A percentile compares a stretch with the other conserved stretches of the same genome.
These are phyloP conservation scores for Drosophila recens DNA, from an alignment of 2,888 invertebrate genomes.

Conservation along the genomic window DNA sequence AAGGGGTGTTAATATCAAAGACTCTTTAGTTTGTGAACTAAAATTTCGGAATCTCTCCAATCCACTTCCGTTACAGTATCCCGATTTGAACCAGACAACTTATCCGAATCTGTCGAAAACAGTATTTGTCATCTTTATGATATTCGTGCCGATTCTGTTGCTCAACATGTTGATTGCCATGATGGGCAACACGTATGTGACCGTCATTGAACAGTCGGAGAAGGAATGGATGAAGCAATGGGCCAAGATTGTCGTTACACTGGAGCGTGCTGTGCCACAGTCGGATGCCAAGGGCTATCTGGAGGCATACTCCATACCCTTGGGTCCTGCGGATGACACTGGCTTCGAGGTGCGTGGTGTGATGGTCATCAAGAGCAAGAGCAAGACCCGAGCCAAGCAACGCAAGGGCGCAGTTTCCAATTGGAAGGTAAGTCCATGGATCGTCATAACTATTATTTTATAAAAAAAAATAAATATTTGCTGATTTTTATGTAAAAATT, in stretches of 20 bases:
- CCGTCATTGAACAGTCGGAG: slow-evolving; percentile 98
- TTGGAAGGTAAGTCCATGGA: slow-evolving; percentile 92
- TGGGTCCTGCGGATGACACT: slow-evolving; percentile 94
- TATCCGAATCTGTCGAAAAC: slow-evolving; percentile 97
- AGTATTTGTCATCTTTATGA: slow-evolving; percentile 99
- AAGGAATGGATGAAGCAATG: slow-evolving; percentile 99
- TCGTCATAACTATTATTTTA: no score
- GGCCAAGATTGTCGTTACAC: slow-evolving; percentile 98
- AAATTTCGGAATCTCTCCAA: background rate
- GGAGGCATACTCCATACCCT: slow-evolving; percentile 97
- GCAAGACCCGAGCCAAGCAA: slow-evolving; percentile 97
- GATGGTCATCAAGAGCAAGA: slow-evolving; percentile 99
- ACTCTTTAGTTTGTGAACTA: background rate
- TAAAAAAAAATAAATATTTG: no score
- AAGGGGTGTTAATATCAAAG: background rate
- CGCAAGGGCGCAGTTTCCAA: slow-evolving; percentile 97
- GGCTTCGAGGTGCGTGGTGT: slow-evolving; percentile 95
- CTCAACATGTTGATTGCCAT: slow-evolving; percentile 99
- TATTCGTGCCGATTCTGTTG: slow-evolving; percentile 97
- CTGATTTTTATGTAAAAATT: no score
- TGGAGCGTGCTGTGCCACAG: slow-evolving; percentile 97
- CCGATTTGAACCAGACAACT: slow-evolving; percentile 94
- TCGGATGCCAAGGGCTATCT: slow-evolving; percentile 95
- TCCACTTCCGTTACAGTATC: slow-evolving; percentile 89
- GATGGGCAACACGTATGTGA: slow-evolving; percentile 99